phyloP scores from a whole-genome alignment of 1,140 invertebrate species.

The Aphidius gifuensis region DNA sequence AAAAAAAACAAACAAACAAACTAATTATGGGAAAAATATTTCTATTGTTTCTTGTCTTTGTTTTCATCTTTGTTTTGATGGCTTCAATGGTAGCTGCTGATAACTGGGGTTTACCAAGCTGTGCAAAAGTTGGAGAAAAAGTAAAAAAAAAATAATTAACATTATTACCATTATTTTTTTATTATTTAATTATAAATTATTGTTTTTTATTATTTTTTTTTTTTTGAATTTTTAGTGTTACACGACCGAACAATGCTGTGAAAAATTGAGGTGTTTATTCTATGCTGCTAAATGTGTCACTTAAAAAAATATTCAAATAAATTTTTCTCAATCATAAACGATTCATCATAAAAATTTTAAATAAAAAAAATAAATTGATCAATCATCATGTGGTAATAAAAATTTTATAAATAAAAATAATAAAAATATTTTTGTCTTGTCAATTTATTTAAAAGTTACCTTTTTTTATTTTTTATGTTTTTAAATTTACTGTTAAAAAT shows the following conservation, averaged over 20 bases:
- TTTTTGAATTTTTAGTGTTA: constrained; percentile 27
- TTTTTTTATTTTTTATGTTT: too few relatives aligned
- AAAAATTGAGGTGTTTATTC: constrained; percentile 18
- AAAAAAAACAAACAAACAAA: too few relatives aligned
- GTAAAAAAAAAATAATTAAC: not conserved
- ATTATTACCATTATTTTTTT: constrained; percentile 6
- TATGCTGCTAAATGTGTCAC: constrained; percentile 28
- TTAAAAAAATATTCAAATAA: not conserved
- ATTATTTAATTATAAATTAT: not conserved
- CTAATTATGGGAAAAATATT: constrained; percentile 13
- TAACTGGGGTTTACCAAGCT: not conserved
- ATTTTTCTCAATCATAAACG: too few relatives aligned
- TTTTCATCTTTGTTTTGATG: constrained; percentile 6
- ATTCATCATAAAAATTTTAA: too few relatives aligned
- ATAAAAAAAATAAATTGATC: too few relatives aligned
- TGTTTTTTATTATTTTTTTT: constrained; percentile 1
- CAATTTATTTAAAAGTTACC: too few relatives aligned
- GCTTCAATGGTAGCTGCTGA: not conserved
- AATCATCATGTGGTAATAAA: too few relatives aligned
- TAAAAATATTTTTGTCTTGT: too few relatives aligned
- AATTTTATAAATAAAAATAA: too few relatives aligned
- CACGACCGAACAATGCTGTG: constrained; percentile 26
- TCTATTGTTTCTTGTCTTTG: not conserved
- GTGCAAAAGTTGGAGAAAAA: not conserved
- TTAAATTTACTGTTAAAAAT: too few relatives aligned